Percentiles rank a stretch among this genome's conserved stretches.
Evolutionary conservation across 2,797 vertebrate species (phyloP).

Genomic region (Hirundo rustica): DNA sequence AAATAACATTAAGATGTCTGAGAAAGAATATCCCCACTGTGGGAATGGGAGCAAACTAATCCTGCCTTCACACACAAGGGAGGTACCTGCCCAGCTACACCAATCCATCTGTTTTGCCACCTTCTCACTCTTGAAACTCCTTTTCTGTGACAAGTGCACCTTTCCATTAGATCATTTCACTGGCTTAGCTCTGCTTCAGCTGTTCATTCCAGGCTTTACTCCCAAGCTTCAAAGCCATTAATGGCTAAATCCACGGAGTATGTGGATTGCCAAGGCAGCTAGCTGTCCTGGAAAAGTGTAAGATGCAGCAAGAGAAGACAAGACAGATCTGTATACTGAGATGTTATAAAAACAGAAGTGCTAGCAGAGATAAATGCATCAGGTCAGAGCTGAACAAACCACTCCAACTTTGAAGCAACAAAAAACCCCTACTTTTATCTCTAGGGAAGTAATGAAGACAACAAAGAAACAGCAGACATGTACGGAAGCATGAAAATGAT

Average conservation of each 20-base stretch:
- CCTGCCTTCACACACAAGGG: neutral
- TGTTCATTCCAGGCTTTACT: conserved; percentile 44
- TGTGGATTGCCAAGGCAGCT: conserved; percentile 11
- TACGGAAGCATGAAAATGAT: neutral
- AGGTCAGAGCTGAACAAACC: neutral
- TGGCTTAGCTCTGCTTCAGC: conserved; percentile 48
- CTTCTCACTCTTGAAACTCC: neutral
- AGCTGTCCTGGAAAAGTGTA: conserved; percentile 23
- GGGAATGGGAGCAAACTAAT: neutral
- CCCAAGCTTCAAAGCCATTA: conserved; percentile 41
- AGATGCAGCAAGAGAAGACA: neutral
- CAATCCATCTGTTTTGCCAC: neutral
- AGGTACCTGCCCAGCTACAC: neutral
- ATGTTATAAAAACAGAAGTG: neutral
- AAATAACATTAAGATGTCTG: neutral
- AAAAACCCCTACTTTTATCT: neutral
- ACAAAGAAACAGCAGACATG: neutral
- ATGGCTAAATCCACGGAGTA: conserved; percentile 27
- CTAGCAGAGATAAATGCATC: neutral
- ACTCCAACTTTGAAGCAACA: neutral
- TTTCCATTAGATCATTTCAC: conserved; percentile 33
- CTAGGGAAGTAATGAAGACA: neutral
- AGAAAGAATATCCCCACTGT: neutral
- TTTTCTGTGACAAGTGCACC: conserved; percentile 4
- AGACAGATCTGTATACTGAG: neutral